These are phyloP conservation scores for Cydia splendana DNA, from an alignment of 1,140 invertebrate species.

Conservation along the genomic window DNA sequence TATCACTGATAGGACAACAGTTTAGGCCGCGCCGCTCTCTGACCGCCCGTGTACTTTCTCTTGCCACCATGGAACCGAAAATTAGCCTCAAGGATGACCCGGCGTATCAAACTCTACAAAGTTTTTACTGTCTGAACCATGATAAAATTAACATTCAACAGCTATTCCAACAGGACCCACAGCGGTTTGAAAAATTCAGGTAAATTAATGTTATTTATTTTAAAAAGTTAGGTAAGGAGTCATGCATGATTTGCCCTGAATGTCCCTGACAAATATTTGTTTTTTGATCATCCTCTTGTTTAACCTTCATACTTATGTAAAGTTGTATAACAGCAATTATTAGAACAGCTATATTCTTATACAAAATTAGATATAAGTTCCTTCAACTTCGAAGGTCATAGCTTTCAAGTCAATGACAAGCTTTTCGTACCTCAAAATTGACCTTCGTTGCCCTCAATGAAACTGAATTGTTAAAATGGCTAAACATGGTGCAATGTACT, in stretches of 20 bases:
- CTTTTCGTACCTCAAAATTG: conserved; percentile 22
- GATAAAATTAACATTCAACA: conserved; percentile 88
- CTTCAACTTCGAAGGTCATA: conserved; percentile 38
- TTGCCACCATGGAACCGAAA: conserved; percentile 69
- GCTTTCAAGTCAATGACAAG: conserved; percentile 34
- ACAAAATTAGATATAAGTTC: conserved; percentile 32
- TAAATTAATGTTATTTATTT: conserved; percentile 62
- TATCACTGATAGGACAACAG: conserved; percentile 64
- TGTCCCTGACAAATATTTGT: not conserved
- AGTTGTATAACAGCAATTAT: not conserved
- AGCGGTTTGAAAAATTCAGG: conserved; percentile 92
- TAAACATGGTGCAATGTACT: conserved; percentile 26
- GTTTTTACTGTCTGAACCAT: conserved; percentile 85
- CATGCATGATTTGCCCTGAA: not conserved
- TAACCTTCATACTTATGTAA: not conserved
- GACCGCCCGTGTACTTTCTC: conserved; percentile 48
- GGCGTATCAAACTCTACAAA: conserved; percentile 86
- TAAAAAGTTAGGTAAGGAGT: not conserved
- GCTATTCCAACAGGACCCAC: conserved; percentile 87
- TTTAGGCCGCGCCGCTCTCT: conserved; percentile 47
- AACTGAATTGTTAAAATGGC: not conserved
- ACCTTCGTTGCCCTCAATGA: conserved; percentile 27
- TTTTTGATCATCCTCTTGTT: not conserved
- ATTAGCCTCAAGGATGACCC: conserved; percentile 82
- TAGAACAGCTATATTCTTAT: conserved; percentile 1